Base-by-base conservation (phyloP, 2,888 invertebrate species). In the Pomacea canaliculata region DNA sequence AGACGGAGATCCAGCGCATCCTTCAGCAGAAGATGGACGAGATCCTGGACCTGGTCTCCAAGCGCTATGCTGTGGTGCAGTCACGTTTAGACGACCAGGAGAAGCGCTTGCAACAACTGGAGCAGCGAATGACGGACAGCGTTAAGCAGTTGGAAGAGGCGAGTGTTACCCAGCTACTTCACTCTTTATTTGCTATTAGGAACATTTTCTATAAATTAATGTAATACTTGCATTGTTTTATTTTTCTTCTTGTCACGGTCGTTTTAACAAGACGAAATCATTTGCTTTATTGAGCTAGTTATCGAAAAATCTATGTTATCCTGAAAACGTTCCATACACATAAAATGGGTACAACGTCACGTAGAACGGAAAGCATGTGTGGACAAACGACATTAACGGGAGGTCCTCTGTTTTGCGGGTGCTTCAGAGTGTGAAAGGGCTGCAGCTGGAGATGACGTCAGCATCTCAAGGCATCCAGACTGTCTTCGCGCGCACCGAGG, bases 61-160 rank as follows among this genome's bases (percentile, higher is more conserved):
- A 78, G 60, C 78, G 79, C 67, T 74, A 75, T 13, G 59, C 23
- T 37, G 73, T 76, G 70, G n/a, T 82, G 49, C 72, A 76, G 67
- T 46, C 66, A 3, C 70, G 73, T 1, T 72, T 81, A 63, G 76
- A 77, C 37, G 73, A 77, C 67, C 70, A 80, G 16, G 49, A 78
- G 48, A 71, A 70, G 19, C 71, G 77, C 10, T 62, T 80, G 27
- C 73, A 79, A 18, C 78, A 78, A 37, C 59, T 79, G 67, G 76
- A 76, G 62, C 74, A 78, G 23, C 75, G 65, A 5, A 56, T 80
- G 10, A 74, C 76, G 5, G 76, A 73, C 9, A 67, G 76, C 73
- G 78, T 81, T 67, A 77, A 80, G 56, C 59, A 60, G 13, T 76
- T 79, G 19, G 76, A 81, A 18, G 71, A 81, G 67, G 77, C 56